Base-by-base conservation (phyloP, 2,113 vertebrate genomes). In the Nematolebias whitei region DNA sequence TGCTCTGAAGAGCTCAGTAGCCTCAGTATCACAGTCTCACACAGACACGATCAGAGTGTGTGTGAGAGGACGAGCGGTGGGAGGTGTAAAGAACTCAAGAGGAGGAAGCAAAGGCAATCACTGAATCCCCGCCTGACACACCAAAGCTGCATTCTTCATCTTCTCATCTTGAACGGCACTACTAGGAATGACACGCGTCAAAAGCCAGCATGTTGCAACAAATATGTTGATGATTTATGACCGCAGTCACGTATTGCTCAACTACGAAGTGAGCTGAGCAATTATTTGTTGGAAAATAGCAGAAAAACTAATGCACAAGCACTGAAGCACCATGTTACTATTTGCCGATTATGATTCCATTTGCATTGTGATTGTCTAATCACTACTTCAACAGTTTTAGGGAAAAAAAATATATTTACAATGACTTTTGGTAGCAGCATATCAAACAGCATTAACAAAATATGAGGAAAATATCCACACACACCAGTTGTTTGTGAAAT, bases 61-160 rank as follows among this genome's bases (percentile, higher is more conserved):
- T 52, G 26, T 52, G 50, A 10, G 22, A 12, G 50, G 9, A 52
- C 32, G 50, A 52, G 50, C 24, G 29, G 63, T 49, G 22, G 35
- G 70, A 24, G 52, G 43, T 63, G 39, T 35, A 52, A 45, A 32
- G 43, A 44, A 57, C 22, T 19, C 12, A 48, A 52, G 18, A 56
- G 12, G 44, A 71, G 44, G 22, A 51, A 63, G 18, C 44, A 7
- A 41, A 65, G 56, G 23, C 49, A 62, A 52, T 45, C 50, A 38
- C 26, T 64, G 45, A 68, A 47, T 65, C 59, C 22, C 56, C 39
- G 38, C 65, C 48, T 19, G 62, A 63, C 22, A 63, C 55, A 74
- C 52, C 39, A 7, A 20, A 62, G 35, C 45, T 48, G 29, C 48
- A 60, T 44, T 23, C 20, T 8, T 57, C 74, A 43, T 64, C 66